These are phyloP conservation scores for Dryas iulia DNA, from an alignment of 1,140 invertebrate genomes.

Conservation along the genomic window DNA sequence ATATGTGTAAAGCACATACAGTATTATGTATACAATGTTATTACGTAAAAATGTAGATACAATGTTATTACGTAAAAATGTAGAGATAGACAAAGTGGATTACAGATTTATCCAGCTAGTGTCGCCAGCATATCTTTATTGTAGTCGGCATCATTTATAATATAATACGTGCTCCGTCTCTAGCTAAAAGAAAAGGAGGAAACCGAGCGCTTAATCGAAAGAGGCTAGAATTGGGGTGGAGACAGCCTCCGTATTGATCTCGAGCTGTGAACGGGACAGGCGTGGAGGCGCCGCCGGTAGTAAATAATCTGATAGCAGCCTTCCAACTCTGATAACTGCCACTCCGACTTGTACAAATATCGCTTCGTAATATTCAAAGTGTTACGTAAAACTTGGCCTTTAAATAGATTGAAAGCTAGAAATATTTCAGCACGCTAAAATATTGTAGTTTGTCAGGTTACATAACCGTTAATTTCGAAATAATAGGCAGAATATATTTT, in stretches of 20 bases:
- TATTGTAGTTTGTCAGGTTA: background rate
- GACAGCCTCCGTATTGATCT: conserved; percentile 70
- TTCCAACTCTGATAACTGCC: conserved; percentile 37
- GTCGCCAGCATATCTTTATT: background rate
- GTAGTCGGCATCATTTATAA: background rate
- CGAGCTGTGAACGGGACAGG: conserved; percentile 53
- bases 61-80: background rate
- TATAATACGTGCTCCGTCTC: background rate
- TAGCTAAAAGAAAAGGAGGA: conserved; percentile 11
- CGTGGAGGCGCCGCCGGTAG: conserved; percentile 53
- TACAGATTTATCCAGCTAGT: background rate
- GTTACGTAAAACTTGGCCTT: conserved; percentile 24
- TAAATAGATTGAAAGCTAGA: conserved; percentile 2
- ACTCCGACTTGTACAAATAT: conserved; percentile 29
- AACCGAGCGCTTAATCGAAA: conserved; percentile 36
- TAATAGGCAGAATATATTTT: background rate
- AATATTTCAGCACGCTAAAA: background rate
- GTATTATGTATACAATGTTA: too few species aligned
- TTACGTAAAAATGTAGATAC: background rate
- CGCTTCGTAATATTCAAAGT: background rate
- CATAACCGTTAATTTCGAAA: background rate
- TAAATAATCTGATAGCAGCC: conserved; percentile 50
- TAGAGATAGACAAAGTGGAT: background rate
- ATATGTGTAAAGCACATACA: too few species aligned
- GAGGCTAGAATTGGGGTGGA: conserved; percentile 55